Evolutionary conservation across 2,888 invertebrate species (phyloP).

Genomic region (Heliconius ethilla): DNA sequence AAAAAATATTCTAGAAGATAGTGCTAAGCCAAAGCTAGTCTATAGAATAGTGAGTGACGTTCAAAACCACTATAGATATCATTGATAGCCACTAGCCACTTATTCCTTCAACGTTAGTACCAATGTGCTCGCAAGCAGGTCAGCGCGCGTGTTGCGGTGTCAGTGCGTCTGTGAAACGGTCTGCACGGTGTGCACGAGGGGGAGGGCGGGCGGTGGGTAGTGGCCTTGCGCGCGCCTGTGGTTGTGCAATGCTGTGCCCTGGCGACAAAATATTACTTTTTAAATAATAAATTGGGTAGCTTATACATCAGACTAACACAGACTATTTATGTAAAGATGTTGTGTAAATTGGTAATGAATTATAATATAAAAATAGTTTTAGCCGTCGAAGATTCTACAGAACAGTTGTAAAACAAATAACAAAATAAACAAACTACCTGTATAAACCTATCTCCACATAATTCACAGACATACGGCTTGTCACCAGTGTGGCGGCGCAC

Average conservation of each 20-base stretch:
- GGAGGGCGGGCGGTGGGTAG: conserved; percentile 52
- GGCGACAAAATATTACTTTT: not conserved
- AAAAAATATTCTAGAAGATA: too few relatives aligned
- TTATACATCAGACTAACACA: too few relatives aligned
- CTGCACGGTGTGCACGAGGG: conserved; percentile 51
- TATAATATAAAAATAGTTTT: too few relatives aligned
- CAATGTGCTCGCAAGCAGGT: not conserved
- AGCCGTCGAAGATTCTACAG: too few relatives aligned
- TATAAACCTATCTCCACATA: conserved; percentile 86
- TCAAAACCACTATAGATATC: not conserved
- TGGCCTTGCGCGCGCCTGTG: conserved; percentile 84
- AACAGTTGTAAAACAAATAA: too few relatives aligned
- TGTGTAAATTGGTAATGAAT: too few relatives aligned
- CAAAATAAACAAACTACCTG: conserved; percentile 64
- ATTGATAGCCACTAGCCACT: not conserved
- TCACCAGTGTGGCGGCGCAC: conserved; percentile 87
- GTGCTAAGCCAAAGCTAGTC: too few relatives aligned
- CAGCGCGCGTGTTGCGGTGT: not conserved
- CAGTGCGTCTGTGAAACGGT: conserved; percentile 32
- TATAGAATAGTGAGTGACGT: not conserved
- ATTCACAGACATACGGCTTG: conserved; percentile 84
- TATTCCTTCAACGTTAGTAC: not conserved
- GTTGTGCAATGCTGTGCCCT: conserved; percentile 83
- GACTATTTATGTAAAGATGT: too few relatives aligned
- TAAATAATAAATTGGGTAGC: not conserved